These are phyloP conservation scores for Carlito syrichta DNA, from an alignment of 2,113 vertebrate genomes.

Conservation along the genomic window DNA sequence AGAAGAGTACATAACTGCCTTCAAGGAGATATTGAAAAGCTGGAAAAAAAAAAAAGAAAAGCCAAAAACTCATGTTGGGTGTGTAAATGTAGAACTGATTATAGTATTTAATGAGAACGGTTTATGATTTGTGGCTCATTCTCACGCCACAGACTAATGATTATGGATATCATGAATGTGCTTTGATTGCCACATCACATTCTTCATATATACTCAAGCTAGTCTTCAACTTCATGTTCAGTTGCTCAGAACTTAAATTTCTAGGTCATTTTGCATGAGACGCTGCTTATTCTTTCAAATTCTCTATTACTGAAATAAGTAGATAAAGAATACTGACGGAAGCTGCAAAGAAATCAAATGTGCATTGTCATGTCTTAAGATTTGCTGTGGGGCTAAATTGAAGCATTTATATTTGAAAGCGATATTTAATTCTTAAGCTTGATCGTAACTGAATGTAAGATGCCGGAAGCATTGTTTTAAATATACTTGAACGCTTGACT, in stretches of 20 bases:
- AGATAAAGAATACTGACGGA: background rate
- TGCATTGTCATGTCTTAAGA: background rate
- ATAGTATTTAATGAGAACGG: background rate
- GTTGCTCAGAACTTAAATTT: background rate
- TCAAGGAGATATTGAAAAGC: background rate
- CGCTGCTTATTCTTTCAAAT: background rate
- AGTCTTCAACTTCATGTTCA: background rate
- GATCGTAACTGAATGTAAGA: background rate
- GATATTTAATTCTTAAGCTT: background rate
- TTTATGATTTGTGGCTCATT: constrained; percentile 8
- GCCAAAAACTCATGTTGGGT: background rate
- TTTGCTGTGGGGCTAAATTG: background rate
- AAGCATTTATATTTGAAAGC: background rate
- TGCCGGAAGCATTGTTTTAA: background rate
- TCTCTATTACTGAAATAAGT: background rate
- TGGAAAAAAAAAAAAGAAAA: background rate
- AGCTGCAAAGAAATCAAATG: background rate
- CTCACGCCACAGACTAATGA: background rate
- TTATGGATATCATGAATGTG: background rate
- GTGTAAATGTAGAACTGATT: background rate
- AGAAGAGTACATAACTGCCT: background rate
- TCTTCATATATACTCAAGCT: background rate
- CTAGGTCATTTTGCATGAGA: background rate
- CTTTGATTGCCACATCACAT: background rate
- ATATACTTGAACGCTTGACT: background rate